Evolutionary conservation across 2,797 vertebrate genomes (phyloP).

Genomic region (Rousettus madagascariensis): DNA sequence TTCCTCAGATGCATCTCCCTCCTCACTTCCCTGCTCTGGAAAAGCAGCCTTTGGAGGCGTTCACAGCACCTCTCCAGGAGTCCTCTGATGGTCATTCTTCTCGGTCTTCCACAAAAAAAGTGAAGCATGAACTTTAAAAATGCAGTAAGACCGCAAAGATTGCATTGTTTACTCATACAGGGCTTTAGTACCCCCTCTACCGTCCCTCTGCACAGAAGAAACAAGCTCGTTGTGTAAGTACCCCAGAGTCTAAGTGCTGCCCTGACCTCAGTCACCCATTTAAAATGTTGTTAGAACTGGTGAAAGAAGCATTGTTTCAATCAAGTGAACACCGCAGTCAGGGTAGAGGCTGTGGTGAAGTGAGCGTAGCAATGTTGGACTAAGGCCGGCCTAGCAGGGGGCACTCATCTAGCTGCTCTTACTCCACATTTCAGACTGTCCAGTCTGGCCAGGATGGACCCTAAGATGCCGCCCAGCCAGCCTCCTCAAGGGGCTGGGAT

Average conservation of each 20-base stretch:
- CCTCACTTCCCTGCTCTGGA: too few relatives aligned
- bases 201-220: neutral
- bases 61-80: neutral
- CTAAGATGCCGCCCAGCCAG: too few relatives aligned
- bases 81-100: neutral
- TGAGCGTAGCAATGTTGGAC: neutral
- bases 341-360: neutral
- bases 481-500: neutral
- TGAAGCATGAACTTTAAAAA: neutral
- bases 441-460: neutral
- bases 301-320: neutral
- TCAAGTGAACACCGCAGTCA: neutral
- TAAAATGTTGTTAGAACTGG: neutral
- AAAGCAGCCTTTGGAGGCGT: neutral
- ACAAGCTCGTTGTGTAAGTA: neutral
- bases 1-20: neutral
- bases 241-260: neutral
- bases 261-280: neutral
- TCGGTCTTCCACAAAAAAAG: neutral
- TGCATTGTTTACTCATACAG: neutral
- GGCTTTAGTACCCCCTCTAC: neutral
- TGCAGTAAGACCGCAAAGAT: neutral
- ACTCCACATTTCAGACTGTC: neutral
- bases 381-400: accelerated
- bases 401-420: neutral